These are phyloP conservation scores for Esox niger DNA, from an alignment of 2,113 vertebrate genomes.

Conservation along the genomic window DNA sequence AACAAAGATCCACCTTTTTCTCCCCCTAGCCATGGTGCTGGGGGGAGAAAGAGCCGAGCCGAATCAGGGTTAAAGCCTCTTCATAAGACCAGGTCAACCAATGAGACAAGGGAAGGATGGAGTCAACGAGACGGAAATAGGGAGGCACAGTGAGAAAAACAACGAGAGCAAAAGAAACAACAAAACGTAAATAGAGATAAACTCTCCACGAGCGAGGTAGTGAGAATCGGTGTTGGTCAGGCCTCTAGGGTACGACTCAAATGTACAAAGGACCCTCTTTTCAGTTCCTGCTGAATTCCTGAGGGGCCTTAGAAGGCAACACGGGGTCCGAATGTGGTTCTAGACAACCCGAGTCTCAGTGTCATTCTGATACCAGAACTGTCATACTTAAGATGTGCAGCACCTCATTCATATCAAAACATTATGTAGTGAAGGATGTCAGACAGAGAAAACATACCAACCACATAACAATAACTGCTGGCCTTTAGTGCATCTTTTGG, in stretches of 20 bases:
- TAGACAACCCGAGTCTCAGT: too few relatives aligned
- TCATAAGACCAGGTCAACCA: background rate
- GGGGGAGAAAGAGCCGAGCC: background rate
- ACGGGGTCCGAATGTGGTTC: slow-evolving; percentile 24
- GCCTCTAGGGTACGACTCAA: slow-evolving; percentile 11
- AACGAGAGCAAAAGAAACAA: background rate
- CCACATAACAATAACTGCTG: too few relatives aligned
- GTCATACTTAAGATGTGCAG: too few relatives aligned
- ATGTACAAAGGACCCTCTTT: too few relatives aligned
- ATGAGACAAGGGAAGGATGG: background rate
- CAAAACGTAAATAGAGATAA: background rate
- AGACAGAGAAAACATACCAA: too few relatives aligned
- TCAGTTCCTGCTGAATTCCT: too few relatives aligned
- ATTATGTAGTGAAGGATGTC: too few relatives aligned
- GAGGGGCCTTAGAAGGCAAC: slow-evolving; percentile 10
- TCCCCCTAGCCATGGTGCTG: background rate
- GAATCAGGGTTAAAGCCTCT: background rate
- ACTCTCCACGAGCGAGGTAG: background rate
- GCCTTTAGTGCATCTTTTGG: too few relatives aligned
- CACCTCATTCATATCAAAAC: too few relatives aligned
- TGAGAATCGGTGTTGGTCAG: background rate
- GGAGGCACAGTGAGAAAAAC: background rate
- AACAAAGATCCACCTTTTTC: background rate
- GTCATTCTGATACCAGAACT: too few relatives aligned
- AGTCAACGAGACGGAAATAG: background rate